Conservation (phyloP, 2,888 invertebrate genomes). For the Pollenia griseotomentosa region DNA sequence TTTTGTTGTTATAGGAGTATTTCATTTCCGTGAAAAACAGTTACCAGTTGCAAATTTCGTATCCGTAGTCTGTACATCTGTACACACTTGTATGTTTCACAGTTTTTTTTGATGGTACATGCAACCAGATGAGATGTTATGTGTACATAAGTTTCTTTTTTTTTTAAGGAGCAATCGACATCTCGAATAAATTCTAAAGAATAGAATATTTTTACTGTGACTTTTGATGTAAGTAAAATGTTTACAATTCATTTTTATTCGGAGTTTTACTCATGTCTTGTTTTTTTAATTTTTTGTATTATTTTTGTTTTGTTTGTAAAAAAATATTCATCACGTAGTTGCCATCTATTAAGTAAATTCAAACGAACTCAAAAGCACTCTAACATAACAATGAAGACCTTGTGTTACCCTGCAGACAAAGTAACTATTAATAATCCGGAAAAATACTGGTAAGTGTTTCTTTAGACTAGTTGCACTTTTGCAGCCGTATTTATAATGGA, state of each 20-base stretch:
- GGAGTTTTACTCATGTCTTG: constrained; percentile 1
- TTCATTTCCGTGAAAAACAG: constrained; percentile 35
- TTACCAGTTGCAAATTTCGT: constrained; percentile 44
- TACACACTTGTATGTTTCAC: not conserved
- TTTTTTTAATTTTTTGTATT: not conserved
- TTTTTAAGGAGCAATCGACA: not conserved
- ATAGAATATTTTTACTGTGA: not conserved
- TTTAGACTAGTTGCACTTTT: too few relatives aligned
- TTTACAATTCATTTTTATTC: constrained; percentile 46
- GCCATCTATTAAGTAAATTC: constrained; percentile 11
- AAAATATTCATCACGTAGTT: constrained; percentile 35
- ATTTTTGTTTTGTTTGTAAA: not conserved
- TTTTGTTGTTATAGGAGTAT: not conserved
- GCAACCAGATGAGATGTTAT: not conserved
- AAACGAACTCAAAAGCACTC: not conserved
- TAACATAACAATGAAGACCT: not conserved
- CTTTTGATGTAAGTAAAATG: constrained; percentile 33
- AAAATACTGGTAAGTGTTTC: too few relatives aligned
- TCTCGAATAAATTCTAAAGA: constrained; percentile 1
- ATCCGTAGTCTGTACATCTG: not conserved
- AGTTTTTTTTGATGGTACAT: not conserved
- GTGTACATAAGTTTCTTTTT: not conserved
- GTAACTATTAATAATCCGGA: too few relatives aligned
- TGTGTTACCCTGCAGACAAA: not conserved
- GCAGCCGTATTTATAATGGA: too few relatives aligned